Percentiles rank a stretch among this genome's conserved stretches.
These are phyloP conservation scores for Crocallis elinguaria DNA, from an alignment of 2,888 invertebrate species.

Conservation along the genomic window DNA sequence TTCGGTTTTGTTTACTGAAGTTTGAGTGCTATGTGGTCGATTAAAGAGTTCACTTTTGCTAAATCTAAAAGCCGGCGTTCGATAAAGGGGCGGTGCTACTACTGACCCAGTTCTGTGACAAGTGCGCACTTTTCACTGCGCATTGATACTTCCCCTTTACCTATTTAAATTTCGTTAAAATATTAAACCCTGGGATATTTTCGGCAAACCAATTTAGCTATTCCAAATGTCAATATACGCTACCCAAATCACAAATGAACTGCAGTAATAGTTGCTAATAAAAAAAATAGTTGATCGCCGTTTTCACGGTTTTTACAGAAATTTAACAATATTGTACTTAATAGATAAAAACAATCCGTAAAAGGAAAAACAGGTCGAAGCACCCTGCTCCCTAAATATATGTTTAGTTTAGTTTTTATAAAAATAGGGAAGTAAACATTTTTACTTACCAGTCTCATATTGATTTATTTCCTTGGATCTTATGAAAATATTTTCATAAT, in stretches of 20 bases:
- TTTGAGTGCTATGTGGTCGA: constrained; percentile 59
- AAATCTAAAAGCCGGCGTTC: constrained; percentile 64
- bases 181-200: constrained; percentile 44
- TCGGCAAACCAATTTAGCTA: constrained; percentile 4
- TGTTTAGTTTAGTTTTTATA: neutral
- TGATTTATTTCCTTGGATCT: constrained; percentile 49
- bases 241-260: neutral
- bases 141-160: constrained; percentile 74
- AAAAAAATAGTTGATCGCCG: no score
- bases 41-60: constrained; percentile 67
- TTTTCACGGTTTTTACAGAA: no score
- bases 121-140: constrained; percentile 82
- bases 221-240: neutral
- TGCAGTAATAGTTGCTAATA: no score
- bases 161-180: constrained; percentile 67
- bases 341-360: no score
- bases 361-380: no score
- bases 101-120: constrained; percentile 82
- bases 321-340: no score
- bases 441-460: constrained; percentile 77
- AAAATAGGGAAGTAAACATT: no score
- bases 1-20: constrained; percentile 53
- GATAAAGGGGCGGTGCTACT: constrained; percentile 83
- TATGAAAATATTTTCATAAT: constrained; percentile 54
- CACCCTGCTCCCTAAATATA: no score